Percentiles rank a stretch among this genome's conserved stretches.
phyloP scores from a whole-genome alignment of 2,888 invertebrate species.

The Aphelenchoides bicaudatus region DNA sequence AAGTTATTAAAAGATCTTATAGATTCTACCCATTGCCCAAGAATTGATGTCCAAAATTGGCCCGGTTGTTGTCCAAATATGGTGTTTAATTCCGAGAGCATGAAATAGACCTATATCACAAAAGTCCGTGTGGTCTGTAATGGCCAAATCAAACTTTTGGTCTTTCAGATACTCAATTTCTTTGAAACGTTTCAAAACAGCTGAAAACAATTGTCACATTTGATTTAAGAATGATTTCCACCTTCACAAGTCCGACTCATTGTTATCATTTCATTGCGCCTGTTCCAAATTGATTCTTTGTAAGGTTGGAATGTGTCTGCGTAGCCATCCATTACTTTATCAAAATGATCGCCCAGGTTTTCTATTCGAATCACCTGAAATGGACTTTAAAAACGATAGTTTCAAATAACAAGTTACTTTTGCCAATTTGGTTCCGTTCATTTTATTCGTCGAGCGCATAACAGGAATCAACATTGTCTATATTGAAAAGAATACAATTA shows the following conservation, averaged over 20 bases:
- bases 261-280: constrained; percentile 33
- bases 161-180: constrained; percentile 41
- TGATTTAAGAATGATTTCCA: constrained; percentile 7
- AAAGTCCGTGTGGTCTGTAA: constrained; percentile 50
- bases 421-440: constrained; percentile 47
- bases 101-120: constrained; percentile 47
- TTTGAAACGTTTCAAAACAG: constrained; percentile 42
- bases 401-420: no score
- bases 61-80: constrained; percentile 53
- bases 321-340: constrained; percentile 21
- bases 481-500: no score
- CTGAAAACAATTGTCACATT: constrained; percentile 42
- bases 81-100: constrained; percentile 46
- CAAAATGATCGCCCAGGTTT: constrained; percentile 36
- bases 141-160: constrained; percentile 49
- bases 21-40: constrained; percentile 34
- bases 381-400: no score
- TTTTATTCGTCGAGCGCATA: constrained; percentile 25
- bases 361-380: constrained; percentile 50
- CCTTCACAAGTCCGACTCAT: constrained; percentile 34
- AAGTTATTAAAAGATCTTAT: background rate
- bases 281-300: constrained; percentile 25
- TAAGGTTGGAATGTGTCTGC: constrained; percentile 17
- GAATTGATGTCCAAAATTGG: constrained; percentile 49
- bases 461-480: constrained; percentile 48